Conservation (phyloP, 2,113 vertebrate species). For the Mormyrus iriodes region DNA sequence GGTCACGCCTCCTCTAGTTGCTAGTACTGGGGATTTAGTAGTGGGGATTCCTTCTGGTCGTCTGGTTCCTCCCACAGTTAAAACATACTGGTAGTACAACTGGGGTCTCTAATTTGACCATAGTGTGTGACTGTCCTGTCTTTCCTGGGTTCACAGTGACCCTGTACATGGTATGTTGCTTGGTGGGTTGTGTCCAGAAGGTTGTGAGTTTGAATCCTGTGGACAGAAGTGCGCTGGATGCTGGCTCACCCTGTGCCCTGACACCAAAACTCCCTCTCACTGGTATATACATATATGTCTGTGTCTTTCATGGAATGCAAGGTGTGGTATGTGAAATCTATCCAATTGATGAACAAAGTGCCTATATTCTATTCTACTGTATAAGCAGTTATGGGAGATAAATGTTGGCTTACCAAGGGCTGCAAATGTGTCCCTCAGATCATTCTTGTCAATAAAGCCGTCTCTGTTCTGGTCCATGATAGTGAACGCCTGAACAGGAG, state of each 20-base stretch:
- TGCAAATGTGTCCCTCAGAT: constrained; percentile 74
- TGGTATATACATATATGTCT: background rate
- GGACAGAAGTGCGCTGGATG: background rate
- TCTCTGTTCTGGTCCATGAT: constrained; percentile 93
- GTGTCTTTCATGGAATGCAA: background rate
- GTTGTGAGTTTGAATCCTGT: background rate
- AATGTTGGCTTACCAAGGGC: constrained; percentile 59
- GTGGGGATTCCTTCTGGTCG: background rate
- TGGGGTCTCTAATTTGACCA: background rate
- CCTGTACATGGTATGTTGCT: background rate
- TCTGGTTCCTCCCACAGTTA: background rate
- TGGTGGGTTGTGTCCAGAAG: background rate
- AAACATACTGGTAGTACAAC: background rate
- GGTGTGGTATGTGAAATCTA: background rate
- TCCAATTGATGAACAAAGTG: background rate
- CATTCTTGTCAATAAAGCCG: constrained; percentile 80
- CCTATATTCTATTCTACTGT: background rate
- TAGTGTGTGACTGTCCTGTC: background rate
- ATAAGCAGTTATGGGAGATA: background rate
- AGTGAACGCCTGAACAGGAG: constrained; percentile 71
- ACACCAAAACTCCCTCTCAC: background rate
- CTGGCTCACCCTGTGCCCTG: background rate
- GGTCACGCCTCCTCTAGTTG: background rate
- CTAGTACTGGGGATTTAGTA: too few species aligned
- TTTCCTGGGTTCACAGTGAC: background rate